Base-by-base conservation (phyloP, 1,140 invertebrate genomes). In the Bombus turneri region DNA sequence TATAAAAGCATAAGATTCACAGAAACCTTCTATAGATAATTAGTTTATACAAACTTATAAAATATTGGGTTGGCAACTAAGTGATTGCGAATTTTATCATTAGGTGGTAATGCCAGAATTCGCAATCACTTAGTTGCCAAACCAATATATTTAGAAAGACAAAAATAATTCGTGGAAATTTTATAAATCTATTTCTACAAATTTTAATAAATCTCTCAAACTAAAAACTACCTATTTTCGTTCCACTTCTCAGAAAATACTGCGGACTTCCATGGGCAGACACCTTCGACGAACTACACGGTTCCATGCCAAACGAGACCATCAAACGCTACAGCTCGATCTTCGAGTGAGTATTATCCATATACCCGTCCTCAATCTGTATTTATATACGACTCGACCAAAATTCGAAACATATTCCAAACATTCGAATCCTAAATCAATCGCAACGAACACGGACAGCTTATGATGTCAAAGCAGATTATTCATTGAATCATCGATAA, bases 221-320 rank as follows among this genome's bases (percentile, higher is more conserved):
- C 15, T 47, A 53, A 22, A 22, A 53, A 8, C 47, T 22, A 53
- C 47, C 47, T 53, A 53, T 22, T 22, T 1, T 73, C 43, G 31
- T 12, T 73, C 25, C 59, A 31, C 31, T 43, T 91, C 91, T 25
- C 88, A 97, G 98, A 88, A 98, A 98, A 95, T 98, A 98, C 96
- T 99, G 98, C 91, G 98, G 98, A 8, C 95, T 99, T 47, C 97
- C 98, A 1, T 97, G 96, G 43, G 97, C 97, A 0, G 95, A 98
- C 57, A 96, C 95, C n/a, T 99, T 98, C 95, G 97, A 98, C 71
- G 98, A 98, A 87, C 96, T 99, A 64, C 97, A 97, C 86, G 98
- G 98, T 57, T 97, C 98, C 59, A 98, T 99, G 98, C 96, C 97
- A 13, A 99, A 99, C 92, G 97, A 98, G 85, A 98, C 98, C 4